These are phyloP conservation scores for Campylorhamphus procurvoides DNA, from an alignment of 2,113 vertebrate genomes.

Conservation along the genomic window DNA sequence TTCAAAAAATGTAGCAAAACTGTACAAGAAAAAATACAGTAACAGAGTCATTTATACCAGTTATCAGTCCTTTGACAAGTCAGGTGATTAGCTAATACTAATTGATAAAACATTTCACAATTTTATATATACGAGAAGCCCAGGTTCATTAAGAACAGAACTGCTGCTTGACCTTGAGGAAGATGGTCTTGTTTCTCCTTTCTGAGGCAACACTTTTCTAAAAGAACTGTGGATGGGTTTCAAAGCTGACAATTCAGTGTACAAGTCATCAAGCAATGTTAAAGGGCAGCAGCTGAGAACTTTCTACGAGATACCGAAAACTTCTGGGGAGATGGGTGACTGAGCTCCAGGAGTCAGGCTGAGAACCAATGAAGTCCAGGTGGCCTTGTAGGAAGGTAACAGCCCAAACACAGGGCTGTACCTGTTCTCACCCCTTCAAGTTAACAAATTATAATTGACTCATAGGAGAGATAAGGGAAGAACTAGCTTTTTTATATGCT, in stretches of 20 bases:
- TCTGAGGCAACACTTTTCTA: background rate
- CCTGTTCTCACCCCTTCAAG: background rate
- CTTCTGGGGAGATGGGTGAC: background rate
- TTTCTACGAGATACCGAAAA: background rate
- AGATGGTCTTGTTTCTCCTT: background rate
- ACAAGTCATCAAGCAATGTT: background rate
- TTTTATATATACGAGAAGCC: background rate
- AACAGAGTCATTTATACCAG: background rate
- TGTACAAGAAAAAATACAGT: rapidly evolving
- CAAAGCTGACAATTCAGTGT: background rate
- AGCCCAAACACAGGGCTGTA: background rate
- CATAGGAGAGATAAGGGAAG: background rate
- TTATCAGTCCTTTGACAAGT: background rate
- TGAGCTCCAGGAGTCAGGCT: background rate
- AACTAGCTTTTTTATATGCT: background rate
- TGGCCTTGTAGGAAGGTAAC: background rate
- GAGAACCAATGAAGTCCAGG: rapidly evolving
- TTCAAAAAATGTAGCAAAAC: background rate
- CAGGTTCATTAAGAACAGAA: background rate
- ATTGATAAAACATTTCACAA: background rate
- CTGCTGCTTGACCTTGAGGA: background rate
- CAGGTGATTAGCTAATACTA: background rate
- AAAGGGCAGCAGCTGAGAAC: background rate
- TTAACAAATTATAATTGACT: background rate
- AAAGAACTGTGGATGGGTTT: background rate